phyloP scores from a whole-genome alignment of 2,888 invertebrate species.

The Drosophila colorata region DNA sequence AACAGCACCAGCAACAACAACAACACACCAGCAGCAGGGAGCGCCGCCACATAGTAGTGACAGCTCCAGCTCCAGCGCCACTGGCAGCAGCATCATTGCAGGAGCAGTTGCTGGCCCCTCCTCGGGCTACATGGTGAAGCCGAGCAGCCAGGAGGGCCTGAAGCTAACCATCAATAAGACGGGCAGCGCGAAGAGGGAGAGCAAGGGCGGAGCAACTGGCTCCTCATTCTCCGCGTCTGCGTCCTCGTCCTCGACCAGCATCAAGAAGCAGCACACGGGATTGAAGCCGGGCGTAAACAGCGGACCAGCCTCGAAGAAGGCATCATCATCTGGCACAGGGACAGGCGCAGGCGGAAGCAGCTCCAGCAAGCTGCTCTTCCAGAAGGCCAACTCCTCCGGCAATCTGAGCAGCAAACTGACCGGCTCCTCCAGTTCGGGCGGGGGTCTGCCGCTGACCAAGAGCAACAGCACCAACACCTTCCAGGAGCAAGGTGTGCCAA shows the following conservation, averaged over 20 bases:
- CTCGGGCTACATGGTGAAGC: conserved; percentile 95
- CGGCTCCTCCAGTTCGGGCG: conserved; percentile 39
- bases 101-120: conserved; percentile 75
- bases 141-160: conserved; percentile 93
- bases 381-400: conserved; percentile 84
- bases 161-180: conserved; percentile 97
- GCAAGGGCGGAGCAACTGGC: conserved; percentile 21
- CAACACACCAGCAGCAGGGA: conserved; percentile 40
- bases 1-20: conserved; percentile 19
- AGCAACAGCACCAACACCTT: conserved; percentile 84
- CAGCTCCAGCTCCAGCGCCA: conserved; percentile 38
- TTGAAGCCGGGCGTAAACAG: conserved; percentile 94
- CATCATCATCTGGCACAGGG: conserved; percentile 10
- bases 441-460: conserved; percentile 74
- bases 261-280: conserved; percentile 90
- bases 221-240: conserved; percentile 33
- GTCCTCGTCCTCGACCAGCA: conserved; percentile 31
- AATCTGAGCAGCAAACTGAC: conserved; percentile 82
- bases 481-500: conserved; percentile 62
- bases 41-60: conserved; percentile 50
- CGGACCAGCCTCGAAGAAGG: conserved; percentile 92
- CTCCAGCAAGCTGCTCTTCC: conserved; percentile 85
- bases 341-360: conserved; percentile 69
- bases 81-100: conserved; percentile 42
- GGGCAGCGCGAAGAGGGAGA: conserved; percentile 86